These are phyloP conservation scores for Anseranas semipalmata DNA, from an alignment of 2,113 vertebrate genomes.

Conservation along the genomic window DNA sequence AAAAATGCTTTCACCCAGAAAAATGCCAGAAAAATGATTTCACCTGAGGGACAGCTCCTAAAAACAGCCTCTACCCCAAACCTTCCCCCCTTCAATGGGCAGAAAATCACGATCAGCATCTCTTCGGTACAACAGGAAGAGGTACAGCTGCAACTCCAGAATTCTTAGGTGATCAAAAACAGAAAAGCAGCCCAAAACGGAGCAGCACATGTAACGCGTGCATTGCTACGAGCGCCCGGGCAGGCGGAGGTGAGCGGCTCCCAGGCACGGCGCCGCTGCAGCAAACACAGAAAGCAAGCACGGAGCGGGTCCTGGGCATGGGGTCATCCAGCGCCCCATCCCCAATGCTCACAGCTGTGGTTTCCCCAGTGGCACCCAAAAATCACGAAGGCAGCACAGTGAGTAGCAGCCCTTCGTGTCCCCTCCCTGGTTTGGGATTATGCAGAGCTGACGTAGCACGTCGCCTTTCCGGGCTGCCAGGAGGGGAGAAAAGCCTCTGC, in stretches of 20 bases:
- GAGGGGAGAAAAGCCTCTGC: not conserved
- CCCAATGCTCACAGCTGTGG: rapidly evolving
- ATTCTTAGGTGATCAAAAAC: not conserved
- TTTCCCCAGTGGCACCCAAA: not conserved
- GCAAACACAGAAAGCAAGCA: not conserved
- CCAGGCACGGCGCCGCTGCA: rapidly evolving
- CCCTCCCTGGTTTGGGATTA: not conserved
- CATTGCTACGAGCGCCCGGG: rapidly evolving
- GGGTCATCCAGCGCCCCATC: not conserved
- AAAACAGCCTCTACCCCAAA: not conserved
- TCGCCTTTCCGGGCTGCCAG: not conserved
- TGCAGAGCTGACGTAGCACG: not conserved
- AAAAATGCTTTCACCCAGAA: no score
- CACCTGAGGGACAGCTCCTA: not conserved
- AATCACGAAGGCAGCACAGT: rapidly evolving
- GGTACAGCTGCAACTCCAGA: not conserved
- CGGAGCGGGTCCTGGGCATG: not conserved
- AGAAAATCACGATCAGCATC: rapidly evolving
- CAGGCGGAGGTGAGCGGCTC: rapidly evolving
- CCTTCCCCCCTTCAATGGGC: not conserved
- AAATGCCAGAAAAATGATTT: not conserved
- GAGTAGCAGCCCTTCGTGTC: not conserved
- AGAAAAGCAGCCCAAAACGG: not conserved
- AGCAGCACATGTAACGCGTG: rapidly evolving
- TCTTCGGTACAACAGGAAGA: not conserved